These are phyloP conservation scores for Hirtodrosophila histrioides DNA, from an alignment of 2,888 invertebrate genomes.

Conservation along the genomic window DNA sequence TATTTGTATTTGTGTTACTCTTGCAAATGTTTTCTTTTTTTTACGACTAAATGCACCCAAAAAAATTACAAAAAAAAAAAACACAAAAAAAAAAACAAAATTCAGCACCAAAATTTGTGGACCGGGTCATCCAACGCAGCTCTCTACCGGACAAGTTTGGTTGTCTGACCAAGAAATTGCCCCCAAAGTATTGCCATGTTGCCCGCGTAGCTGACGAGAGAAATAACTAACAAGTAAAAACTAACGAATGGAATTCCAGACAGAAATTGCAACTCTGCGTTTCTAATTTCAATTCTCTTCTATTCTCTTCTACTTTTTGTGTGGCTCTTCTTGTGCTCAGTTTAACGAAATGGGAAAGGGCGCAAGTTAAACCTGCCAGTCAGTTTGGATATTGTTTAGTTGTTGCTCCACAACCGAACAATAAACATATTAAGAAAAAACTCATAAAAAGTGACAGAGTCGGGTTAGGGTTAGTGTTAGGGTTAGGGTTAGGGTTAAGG, in stretches of 20 bases:
- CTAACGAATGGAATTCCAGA: conserved; percentile 11
- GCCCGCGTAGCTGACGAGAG: conserved; percentile 72
- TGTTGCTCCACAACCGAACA: conserved; percentile 16
- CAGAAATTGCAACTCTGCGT: too few relatives aligned
- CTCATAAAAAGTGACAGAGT: background rate
- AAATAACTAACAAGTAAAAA: conserved; percentile 23
- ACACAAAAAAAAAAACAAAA: conserved; percentile 47
- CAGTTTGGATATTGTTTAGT: conserved; percentile 37
- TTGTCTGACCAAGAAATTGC: conserved; percentile 11
- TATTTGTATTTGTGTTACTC: conserved; percentile 9
- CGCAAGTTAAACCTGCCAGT: conserved; percentile 40
- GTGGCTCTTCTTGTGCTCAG: conserved; percentile 18
- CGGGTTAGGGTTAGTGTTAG: background rate
- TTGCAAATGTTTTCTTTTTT: conserved; percentile 19
- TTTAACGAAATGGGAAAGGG: conserved; percentile 20
- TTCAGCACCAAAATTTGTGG: conserved; percentile 56
- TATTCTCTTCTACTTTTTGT: conserved; percentile 2
- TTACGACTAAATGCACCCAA: conserved; percentile 73
- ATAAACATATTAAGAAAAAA: conserved; percentile 16
- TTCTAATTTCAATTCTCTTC: too few relatives aligned
- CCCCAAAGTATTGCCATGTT: conserved; percentile 75
- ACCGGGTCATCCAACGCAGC: conserved; percentile 31
- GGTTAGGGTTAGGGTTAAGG: too few relatives aligned
- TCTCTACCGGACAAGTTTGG: conserved; percentile 21
- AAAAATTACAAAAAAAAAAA: conserved; percentile 28